Percentiles rank a stretch among this genome's conserved stretches.
Conservation (phyloP, 2,888 invertebrate genomes). For the Drosophila koepferae region DNA sequence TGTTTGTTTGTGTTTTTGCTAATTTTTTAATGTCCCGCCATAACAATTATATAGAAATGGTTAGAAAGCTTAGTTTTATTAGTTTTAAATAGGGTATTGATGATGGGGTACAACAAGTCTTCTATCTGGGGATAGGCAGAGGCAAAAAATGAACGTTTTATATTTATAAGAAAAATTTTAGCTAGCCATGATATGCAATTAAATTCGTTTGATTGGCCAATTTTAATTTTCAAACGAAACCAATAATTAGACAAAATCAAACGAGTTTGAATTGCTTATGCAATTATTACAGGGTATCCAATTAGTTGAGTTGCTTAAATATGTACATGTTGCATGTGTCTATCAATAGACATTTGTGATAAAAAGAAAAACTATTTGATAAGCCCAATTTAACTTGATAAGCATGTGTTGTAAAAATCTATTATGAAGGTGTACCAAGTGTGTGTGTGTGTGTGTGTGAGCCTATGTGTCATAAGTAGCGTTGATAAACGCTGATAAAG, state of each 20-base stretch:
- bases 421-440: conserved; percentile 1
- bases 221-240: background rate
- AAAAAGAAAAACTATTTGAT: conserved; percentile 13
- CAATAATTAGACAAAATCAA: background rate
- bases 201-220: background rate
- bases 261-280: background rate
- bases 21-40: background rate
- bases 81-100: no score
- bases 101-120: background rate
- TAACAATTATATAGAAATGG: background rate
- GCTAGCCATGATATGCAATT: background rate
- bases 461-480: background rate
- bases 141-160: no score
- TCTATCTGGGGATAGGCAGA: background rate
- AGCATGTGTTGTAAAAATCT: conserved; percentile 15
- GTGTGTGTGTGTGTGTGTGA: background rate
- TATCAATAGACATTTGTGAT: conserved; percentile 3
- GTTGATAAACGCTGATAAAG: conserved; percentile 20
- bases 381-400: conserved; percentile 18
- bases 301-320: background rate
- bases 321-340: background rate
- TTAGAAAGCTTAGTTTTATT: background rate
- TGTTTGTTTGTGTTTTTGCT: background rate
- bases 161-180: background rate
- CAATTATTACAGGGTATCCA: conserved; percentile 2